Percentiles rank a stretch among this genome's conserved stretches.
Evolutionary conservation across 2,113 vertebrate species (phyloP).

Genomic region (Alligator sinensis): DNA sequence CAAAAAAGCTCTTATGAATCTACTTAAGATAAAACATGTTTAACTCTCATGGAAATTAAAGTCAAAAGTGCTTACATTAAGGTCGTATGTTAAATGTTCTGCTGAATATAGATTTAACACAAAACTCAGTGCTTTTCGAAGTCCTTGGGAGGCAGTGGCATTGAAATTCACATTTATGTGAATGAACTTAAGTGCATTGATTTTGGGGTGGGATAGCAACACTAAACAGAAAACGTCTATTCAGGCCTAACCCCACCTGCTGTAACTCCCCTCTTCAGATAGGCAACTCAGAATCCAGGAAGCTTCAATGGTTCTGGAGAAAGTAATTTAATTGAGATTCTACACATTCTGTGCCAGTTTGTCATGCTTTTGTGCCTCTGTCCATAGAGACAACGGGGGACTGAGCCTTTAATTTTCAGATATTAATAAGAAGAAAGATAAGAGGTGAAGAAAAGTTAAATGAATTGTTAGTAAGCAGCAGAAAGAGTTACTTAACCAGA

Average conservation of each 20-base stretch:
- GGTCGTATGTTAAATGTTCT: neutral
- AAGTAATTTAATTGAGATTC: neutral
- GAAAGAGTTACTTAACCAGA: neutral
- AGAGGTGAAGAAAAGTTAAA: neutral
- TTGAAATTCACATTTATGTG: neutral
- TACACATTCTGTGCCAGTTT: neutral
- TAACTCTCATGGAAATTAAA: neutral
- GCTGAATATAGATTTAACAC: neutral
- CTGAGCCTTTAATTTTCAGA: neutral
- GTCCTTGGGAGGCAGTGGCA: neutral
- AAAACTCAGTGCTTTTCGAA: neutral
- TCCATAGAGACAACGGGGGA: neutral
- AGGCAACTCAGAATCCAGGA: neutral
- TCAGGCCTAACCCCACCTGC: neutral
- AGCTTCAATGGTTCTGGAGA: neutral
- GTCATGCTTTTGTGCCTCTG: neutral
- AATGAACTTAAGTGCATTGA: neutral
- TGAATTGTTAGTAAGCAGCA: neutral
- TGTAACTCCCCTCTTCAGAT: neutral
- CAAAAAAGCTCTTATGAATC: neutral
- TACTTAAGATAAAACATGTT: neutral
- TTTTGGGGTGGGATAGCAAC: neutral
- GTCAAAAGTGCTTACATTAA: neutral
- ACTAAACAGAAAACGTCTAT: neutral
- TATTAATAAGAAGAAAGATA: neutral